Evolutionary conservation across 2,113 vertebrate genomes (phyloP), one percentile per base, ranked within the genome.

Genomic region (Prunella fulvescens): DNA sequence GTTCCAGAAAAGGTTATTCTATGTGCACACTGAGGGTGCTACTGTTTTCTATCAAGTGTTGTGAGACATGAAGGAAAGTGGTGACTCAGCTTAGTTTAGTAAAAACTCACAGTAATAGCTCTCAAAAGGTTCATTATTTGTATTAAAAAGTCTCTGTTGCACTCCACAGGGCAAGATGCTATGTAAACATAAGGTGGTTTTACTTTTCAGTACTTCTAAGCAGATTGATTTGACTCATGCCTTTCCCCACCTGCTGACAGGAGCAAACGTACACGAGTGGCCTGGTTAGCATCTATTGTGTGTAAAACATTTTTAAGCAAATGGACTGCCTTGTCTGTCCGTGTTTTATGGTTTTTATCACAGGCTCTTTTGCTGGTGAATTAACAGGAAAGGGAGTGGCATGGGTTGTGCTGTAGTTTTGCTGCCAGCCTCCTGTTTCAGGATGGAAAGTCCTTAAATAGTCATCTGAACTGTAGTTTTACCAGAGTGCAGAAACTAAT

Each of bases 121-220:
- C 18, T 51, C 13, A 37, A n/a, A 61, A 48, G 3, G 5, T 31
- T 47, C 16, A 35, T 25, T 69, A 19, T 64, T 29, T 69, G 13
- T 69, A 23, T 69, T 60, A 6, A 64, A 76, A 76, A 57, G 20
- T 25, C 35, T 2, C 1, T 11, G 31, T 50, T 77, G n/a, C 10
- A 69, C 28, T 60, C 16, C 17, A 28, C 25, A 45, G 33, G n/a
- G 23, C 19, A 86, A 62, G 22, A 33, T 19, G 14, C 42, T 64
- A 17, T 0, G 0, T 35, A 53, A 83, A 28, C 1, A 0, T 31
- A 26, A 53, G 18, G 11, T 57, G 42, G 9, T 48, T 91, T 86
- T 57, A 58, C 22, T 61, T 66, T 53, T 22, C 51, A 42, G 6
- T 31, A 29, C 7, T 58, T 76, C 9, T 19, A 62, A 71, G 65